phyloP scores from a whole-genome alignment of 2,797 vertebrate genomes.

The Syngnathus rostellatus region DNA sequence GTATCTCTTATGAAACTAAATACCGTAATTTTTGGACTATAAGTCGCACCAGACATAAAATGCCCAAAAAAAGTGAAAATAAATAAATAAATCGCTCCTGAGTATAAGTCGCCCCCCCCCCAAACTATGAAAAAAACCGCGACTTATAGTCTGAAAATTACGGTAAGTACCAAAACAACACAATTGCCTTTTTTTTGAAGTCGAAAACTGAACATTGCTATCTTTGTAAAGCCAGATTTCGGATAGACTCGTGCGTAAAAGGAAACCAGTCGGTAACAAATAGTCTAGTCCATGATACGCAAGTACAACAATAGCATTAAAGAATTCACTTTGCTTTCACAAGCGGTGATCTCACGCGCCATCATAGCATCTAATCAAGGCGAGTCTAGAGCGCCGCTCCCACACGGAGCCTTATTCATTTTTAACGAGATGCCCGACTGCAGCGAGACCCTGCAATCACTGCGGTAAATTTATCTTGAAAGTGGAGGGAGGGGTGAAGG shows the following conservation, averaged over 20 bases:
- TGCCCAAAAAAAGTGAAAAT: no score
- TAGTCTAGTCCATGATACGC: not conserved
- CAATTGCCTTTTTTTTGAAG: not conserved
- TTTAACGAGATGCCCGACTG: conserved; percentile 54
- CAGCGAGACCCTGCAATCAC: conserved; percentile 21
- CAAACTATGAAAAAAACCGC: no score
- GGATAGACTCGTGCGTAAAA: not conserved
- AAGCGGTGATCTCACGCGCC: conserved; percentile 33
- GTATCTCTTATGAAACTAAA: not conserved
- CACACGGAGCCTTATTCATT: conserved; percentile 50
- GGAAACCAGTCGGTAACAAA: not conserved
- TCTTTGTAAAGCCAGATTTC: not conserved
- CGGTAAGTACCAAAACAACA: not conserved
- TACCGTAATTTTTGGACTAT: no score
- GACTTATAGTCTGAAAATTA: no score
- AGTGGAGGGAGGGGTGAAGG: conserved; percentile 18
- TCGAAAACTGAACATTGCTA: not conserved
- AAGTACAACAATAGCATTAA: not conserved
- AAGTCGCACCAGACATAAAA: no score
- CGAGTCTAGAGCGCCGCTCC: conserved; percentile 46
- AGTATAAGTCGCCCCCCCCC: no score
- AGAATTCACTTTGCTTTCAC: conserved; percentile 19
- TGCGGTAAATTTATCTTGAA: conserved; percentile 46
- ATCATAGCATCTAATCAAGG: conserved; percentile 55
- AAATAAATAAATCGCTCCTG: no score